Percentiles rank a stretch among this genome's conserved stretches.
Evolutionary conservation across 2,113 vertebrate species (phyloP).

Genomic region (Ailuropoda melanoleuca): DNA sequence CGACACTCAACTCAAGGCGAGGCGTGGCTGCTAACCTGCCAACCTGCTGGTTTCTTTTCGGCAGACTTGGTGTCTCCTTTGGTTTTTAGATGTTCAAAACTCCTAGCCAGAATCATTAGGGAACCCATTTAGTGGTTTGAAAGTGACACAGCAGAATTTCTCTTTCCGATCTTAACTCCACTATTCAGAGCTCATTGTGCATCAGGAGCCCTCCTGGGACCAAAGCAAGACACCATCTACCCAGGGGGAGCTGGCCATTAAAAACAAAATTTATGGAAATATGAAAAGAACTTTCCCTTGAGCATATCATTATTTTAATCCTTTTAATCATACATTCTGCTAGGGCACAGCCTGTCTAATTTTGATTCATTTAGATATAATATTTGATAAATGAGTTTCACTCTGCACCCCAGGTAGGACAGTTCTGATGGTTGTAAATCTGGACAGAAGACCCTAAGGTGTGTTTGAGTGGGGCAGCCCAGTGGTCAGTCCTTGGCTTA

Average conservation of each 20-base stretch:
- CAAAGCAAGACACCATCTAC: not conserved
- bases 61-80: conserved; percentile 78
- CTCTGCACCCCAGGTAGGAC: not conserved
- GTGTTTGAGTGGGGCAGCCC: not conserved
- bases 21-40: conserved; percentile 53
- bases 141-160: conserved; percentile 73
- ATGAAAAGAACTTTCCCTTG: conserved; percentile 34
- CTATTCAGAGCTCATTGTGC: not conserved
- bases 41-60: conserved; percentile 63
- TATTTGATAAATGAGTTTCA: conserved; percentile 21
- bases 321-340: not conserved
- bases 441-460: not conserved
- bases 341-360: not conserved
- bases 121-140: conserved; percentile 76
- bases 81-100: conserved; percentile 77
- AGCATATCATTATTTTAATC: conserved; percentile 30
- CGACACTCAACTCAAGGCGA: not conserved
- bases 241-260: conserved; percentile 13
- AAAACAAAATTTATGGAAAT: conserved; percentile 33
- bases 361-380: not conserved
- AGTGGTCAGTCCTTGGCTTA: not conserved
- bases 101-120: conserved; percentile 72
- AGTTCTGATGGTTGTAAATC: not conserved
- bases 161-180: conserved; percentile 45
- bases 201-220: conserved; percentile 8